phyloP scores from a whole-genome alignment of 2,113 vertebrate genomes.

The Tringa solitaria region DNA sequence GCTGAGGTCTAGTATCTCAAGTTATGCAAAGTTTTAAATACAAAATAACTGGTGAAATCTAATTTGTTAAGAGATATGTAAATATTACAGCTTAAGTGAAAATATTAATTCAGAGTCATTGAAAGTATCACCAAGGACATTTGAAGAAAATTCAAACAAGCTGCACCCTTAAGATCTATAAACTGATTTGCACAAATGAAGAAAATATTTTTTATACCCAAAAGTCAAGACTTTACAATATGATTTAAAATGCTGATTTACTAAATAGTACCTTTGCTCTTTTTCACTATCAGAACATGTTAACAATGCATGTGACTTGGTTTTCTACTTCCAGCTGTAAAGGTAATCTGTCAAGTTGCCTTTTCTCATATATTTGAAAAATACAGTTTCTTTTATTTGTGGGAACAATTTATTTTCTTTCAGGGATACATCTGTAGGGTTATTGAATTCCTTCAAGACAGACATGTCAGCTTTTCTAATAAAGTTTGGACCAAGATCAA shows the following conservation, averaged over 20 bases:
- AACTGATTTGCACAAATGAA: slow-evolving; percentile 75
- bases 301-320: background rate
- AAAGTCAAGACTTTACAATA: slow-evolving; percentile 67
- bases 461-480: slow-evolving; percentile 51
- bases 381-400: background rate
- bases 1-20: slow-evolving; percentile 75
- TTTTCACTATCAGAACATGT: background rate
- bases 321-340: background rate
- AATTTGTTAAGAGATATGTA: slow-evolving; percentile 74
- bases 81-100: slow-evolving; percentile 70
- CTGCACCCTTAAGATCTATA: slow-evolving; percentile 54
- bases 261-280: background rate
- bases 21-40: slow-evolving; percentile 67
- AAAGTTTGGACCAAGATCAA: slow-evolving; percentile 73
- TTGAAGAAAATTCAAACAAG: slow-evolving; percentile 78
- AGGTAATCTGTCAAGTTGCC: background rate
- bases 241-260: slow-evolving; percentile 65
- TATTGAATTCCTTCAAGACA: slow-evolving; percentile 56
- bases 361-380: slow-evolving; percentile 7
- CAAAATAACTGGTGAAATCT: slow-evolving; percentile 62
- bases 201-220: slow-evolving; percentile 79
- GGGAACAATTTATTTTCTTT: slow-evolving; percentile 71
- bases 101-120: slow-evolving; percentile 73
- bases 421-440: slow-evolving; percentile 58
- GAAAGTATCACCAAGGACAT: slow-evolving; percentile 67